Percentiles rank a stretch among this genome's conserved stretches.
These are phyloP conservation scores for Urocynchramus pylzowi DNA, from an alignment of 2,113 vertebrate genomes.

Conservation along the genomic window DNA sequence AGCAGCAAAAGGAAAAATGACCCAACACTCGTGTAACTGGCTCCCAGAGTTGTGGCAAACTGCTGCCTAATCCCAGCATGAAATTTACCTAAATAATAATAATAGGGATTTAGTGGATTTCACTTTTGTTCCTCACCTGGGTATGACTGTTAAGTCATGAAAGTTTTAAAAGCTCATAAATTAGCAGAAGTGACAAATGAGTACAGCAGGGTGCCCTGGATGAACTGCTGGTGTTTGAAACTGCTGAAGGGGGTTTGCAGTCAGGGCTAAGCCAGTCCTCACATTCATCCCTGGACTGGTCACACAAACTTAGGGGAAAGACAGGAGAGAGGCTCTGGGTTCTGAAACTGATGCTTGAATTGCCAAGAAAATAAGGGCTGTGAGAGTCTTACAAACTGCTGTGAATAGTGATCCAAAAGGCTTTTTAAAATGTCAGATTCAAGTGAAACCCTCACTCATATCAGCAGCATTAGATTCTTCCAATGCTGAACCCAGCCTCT, in stretches of 20 bases:
- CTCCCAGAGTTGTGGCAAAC: not conserved
- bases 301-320: not conserved
- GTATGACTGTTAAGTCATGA: not conserved
- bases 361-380: not conserved
- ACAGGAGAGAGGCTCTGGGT: not conserved
- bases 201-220: not conserved
- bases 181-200: constrained; percentile 1
- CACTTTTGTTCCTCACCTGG: not conserved
- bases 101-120: not conserved
- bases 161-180: constrained; percentile 18
- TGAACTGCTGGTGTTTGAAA: not conserved
- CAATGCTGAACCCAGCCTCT: not conserved
- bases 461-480: not conserved
- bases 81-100: not conserved
- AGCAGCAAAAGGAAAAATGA: not conserved
- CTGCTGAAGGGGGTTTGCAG: not conserved
- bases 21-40: not conserved
- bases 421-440: not conserved
- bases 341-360: not conserved
- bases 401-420: not conserved
- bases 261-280: not conserved
- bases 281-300: not conserved
- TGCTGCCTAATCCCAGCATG: not conserved
- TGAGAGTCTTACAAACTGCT: not conserved
- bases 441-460: not conserved